These are phyloP conservation scores for Myotis brandtii DNA, from an alignment of 2,113 vertebrate species.

Conservation along the genomic window DNA sequence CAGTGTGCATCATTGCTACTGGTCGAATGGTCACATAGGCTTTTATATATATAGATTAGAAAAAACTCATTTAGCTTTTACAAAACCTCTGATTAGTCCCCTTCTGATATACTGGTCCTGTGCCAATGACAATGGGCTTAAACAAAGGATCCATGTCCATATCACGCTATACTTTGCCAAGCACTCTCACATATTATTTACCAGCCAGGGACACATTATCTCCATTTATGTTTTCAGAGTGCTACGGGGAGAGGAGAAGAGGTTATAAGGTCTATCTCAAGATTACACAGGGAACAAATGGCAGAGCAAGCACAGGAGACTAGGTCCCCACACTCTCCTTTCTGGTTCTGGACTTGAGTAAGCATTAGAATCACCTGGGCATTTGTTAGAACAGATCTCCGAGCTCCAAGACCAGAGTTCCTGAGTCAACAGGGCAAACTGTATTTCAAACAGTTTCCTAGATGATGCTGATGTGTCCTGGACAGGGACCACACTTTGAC, in stretches of 20 bases:
- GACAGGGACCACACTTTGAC: neutral
- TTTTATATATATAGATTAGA: too few relatives aligned
- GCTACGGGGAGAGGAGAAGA: neutral
- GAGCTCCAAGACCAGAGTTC: neutral
- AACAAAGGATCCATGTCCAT: neutral
- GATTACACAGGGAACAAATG: neutral
- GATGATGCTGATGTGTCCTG: neutral
- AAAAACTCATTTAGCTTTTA: neutral
- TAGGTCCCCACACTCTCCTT: neutral
- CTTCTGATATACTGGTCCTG: neutral
- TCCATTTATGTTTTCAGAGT: neutral
- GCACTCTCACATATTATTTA: neutral
- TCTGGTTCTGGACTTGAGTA: neutral
- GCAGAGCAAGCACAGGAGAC: neutral
- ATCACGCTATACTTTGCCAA: neutral
- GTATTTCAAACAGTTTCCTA: neutral
- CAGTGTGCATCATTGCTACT: too few relatives aligned
- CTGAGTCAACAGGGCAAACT: neutral
- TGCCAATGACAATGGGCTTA: rapidly evolving
- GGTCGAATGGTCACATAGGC: too few relatives aligned
- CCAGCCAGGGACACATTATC: neutral
- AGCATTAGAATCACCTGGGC: neutral
- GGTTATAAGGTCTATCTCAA: neutral
- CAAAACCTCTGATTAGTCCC: neutral
- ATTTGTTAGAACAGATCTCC: too few relatives aligned